Evolutionary conservation across 2,888 invertebrate species (phyloP).

Genomic region (Lottia gigantea): DNA sequence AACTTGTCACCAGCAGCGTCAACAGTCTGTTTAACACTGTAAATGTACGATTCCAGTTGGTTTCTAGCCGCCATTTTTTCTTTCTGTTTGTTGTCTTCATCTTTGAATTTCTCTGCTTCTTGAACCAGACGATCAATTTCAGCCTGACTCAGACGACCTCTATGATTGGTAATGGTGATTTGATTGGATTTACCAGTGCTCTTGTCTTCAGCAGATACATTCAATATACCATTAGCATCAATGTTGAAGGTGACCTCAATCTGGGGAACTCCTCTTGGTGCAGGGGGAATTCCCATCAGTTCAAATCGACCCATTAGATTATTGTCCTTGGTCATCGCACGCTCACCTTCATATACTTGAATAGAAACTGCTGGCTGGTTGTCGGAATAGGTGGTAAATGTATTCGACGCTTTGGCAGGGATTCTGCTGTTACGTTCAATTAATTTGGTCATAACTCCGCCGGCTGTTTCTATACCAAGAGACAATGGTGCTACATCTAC

Average conservation of each 20-base stretch:
- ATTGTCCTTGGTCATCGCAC: conserved; percentile 95
- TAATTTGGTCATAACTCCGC: conserved; percentile 59
- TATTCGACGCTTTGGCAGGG: conserved; percentile 60
- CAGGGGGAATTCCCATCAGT: conserved; percentile 60
- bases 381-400: conserved; percentile 89
- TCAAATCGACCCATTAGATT: conserved; percentile 71
- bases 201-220: conserved; percentile 73
- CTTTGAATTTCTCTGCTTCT: conserved; percentile 57
- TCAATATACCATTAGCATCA: conserved; percentile 85
- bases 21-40: conserved; percentile 71
- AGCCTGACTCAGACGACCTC: conserved; percentile 84
- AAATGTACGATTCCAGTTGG: conserved; percentile 49
- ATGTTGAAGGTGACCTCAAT: conserved; percentile 81
- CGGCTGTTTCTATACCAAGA: conserved; percentile 73
- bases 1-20: conserved; percentile 71
- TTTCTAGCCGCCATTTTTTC: conserved; percentile 52
- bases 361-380: conserved; percentile 75
- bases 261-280: conserved; percentile 61
- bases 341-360: conserved; percentile 88
- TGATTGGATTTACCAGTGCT: conserved; percentile 84
- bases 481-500: conserved; percentile 74
- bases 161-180: conserved; percentile 88
- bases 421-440: conserved; percentile 60
- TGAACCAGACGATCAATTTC: conserved; percentile 81
- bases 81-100: conserved; percentile 59